phyloP scores from a whole-genome alignment of 2,113 vertebrate genomes.

The Neolamprologus longior region DNA sequence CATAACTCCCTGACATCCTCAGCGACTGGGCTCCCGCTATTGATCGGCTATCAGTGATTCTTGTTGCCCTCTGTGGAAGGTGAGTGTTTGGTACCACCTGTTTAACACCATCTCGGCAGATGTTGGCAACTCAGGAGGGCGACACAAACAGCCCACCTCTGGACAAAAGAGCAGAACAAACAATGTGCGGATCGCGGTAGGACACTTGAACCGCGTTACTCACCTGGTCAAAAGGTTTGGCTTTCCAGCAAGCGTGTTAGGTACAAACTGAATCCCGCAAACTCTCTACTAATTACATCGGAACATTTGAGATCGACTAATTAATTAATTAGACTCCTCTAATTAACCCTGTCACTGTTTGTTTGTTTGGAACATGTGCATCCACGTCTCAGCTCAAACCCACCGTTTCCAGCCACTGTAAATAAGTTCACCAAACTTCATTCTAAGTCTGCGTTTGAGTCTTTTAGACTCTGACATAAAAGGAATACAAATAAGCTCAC shows the following conservation, averaged over 20 bases:
- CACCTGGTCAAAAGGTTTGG: not conserved
- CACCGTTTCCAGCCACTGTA: not conserved
- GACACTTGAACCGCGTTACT: rapidly evolving
- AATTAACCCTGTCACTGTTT: not conserved
- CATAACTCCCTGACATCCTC: not conserved
- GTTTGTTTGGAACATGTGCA: not conserved
- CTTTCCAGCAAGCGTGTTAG: not conserved
- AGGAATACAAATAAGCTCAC: not conserved
- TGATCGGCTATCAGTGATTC: not conserved
- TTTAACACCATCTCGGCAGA: not conserved
- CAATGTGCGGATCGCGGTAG: rapidly evolving
- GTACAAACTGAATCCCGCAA: not conserved
- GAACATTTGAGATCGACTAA: not conserved
- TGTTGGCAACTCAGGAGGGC: rapidly evolving
- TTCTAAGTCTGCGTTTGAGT: rapidly evolving
- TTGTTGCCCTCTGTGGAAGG: not conserved
- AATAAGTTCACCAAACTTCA: not conserved
- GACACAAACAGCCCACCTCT: not conserved
- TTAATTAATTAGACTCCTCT: not conserved
- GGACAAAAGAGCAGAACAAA: not conserved
- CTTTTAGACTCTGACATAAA: not conserved
- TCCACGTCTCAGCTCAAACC: not conserved
- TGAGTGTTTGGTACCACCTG: not conserved
- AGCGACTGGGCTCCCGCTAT: not conserved
- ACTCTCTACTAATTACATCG: not conserved